These are phyloP conservation scores for Cenopis cana DNA, from an alignment of 2,888 invertebrate genomes.

Conservation along the genomic window DNA sequence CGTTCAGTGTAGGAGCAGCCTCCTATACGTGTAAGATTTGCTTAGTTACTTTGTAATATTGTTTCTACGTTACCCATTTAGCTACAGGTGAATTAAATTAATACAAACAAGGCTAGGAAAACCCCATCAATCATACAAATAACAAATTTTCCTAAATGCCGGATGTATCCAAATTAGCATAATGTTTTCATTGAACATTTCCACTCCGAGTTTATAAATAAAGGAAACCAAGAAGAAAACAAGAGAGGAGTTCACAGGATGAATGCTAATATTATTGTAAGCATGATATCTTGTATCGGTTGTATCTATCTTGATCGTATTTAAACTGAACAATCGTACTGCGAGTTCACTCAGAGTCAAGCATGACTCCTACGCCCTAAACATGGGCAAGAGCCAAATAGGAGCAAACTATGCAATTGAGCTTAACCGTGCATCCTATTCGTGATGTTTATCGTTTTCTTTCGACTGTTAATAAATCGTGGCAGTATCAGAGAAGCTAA, in stretches of 20 bases:
- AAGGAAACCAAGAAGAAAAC: constrained; percentile 9
- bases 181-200: not conserved
- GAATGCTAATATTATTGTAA: constrained; percentile 32
- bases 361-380: constrained; percentile 58
- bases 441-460: too few relatives aligned
- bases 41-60: not conserved
- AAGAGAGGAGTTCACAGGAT: constrained; percentile 22
- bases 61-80: not conserved
- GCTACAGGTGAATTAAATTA: not conserved
- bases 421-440: not conserved
- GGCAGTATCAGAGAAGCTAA: too few relatives aligned
- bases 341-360: constrained; percentile 58
- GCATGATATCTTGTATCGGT: constrained; percentile 25
- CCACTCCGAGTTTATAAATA: constrained; percentile 6
- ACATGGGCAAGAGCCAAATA: constrained; percentile 54
- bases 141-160: not conserved
- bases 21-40: not conserved
- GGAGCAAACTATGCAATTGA: constrained; percentile 45
- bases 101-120: not conserved
- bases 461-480: too few relatives aligned
- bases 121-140: not conserved
- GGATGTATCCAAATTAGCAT: constrained; percentile 3
- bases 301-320: constrained; percentile 30
- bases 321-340: constrained; percentile 48
- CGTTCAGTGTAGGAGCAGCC: too few relatives aligned